phyloP scores from a whole-genome alignment of 37 sponge, comb jelly and placozoan genomes.

The Aphrocallistes beatrix region DNA sequence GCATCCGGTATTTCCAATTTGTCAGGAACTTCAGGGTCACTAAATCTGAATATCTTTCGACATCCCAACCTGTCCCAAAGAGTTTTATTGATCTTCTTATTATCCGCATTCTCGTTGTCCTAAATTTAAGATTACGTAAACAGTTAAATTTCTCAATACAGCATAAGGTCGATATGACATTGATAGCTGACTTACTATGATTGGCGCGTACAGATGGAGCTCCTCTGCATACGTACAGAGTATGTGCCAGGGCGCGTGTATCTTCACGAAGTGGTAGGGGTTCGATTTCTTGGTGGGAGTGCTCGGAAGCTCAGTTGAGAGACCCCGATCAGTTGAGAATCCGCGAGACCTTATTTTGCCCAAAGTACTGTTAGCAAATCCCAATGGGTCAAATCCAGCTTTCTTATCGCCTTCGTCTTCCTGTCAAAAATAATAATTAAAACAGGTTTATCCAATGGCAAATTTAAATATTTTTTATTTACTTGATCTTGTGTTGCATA shows the following conservation, averaged over 20 bases:
- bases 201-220: slow-evolving; percentile 57
- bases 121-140: no score
- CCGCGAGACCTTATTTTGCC: no score
- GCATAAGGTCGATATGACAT: no score
- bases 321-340: no score
- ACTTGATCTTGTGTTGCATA: background rate
- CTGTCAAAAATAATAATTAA: no score
- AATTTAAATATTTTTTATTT: no score
- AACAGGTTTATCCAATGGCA: no score
- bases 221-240: slow-evolving; percentile 60
- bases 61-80: background rate
- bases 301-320: background rate
- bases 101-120: background rate
- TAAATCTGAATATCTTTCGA: background rate
- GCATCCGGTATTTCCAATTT: slow-evolving; percentile 5
- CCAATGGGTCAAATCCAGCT: no score
- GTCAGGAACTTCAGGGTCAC: background rate
- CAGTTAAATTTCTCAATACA: no score
- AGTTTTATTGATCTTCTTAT: background rate
- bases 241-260: slow-evolving; percentile 51
- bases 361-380: no score
- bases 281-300: background rate
- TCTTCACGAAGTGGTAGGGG: slow-evolving; percentile 41
- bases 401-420: no score
- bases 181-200: slow-evolving; percentile 35